Evolutionary conservation across 1,140 invertebrate species (phyloP), one percentile per base, ranked within the genome.

Genomic region (Microplitis demolitor): DNA sequence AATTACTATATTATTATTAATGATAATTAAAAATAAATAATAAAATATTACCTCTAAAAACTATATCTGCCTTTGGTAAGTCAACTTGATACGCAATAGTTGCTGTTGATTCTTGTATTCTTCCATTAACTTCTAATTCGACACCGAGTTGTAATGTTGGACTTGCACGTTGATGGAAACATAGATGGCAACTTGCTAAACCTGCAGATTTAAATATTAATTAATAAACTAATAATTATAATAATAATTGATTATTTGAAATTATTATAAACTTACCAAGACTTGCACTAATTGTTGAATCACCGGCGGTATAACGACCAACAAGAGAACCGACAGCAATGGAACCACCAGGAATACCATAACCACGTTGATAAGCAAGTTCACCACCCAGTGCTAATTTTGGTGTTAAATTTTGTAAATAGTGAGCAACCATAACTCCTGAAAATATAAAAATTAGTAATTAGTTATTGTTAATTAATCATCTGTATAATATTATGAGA

Each of bases 41-140:
- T 37, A 63, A 13, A 35, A 72, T 31, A 66, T 54, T 85, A 97
- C 96, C 97, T 93, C 92, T 94, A 84, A 99, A 98, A 6, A 94
- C 91, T 75, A 98, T 89, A 86, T 98, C 97, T 60, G 96, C 96
- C 87, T 97, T 98, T 16, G 97, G 97, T 84, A 99, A 89, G 87
- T 99, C 98, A 67, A 98, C 91, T 88, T 99, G 97, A 87, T 99
- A 99, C 16, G 93, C 97, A 76, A 99, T 90, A 1, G 96, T 95
- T 39, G 95, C 96, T n/a, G 94, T 91, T 4, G 95, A 94, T 85
- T 99, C 97, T 84, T 95, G 93, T 81, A 96, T 92, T 82, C 95
- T 88, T 71, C 94, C 89, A 83, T 95, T 97, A 6, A 95, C 93
- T 84, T 96, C 94, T 70, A 96, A 89, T 86, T 96, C 95, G 13